These are phyloP conservation scores for Nemurella pictetii DNA, from an alignment of 2,888 invertebrate species.

Conservation along the genomic window DNA sequence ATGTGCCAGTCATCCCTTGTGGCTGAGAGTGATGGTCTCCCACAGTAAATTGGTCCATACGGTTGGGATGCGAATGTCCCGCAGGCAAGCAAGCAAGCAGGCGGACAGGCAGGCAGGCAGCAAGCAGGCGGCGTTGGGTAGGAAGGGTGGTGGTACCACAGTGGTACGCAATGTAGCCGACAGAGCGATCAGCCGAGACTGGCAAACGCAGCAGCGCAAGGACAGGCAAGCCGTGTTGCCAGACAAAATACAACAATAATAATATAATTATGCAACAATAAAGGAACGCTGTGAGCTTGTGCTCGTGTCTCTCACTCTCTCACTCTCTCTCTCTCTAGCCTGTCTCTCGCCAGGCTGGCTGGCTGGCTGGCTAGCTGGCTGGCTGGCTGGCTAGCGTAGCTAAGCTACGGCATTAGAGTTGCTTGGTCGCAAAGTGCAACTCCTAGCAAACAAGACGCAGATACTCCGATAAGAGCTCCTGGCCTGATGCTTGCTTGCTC, in stretches of 20 bases:
- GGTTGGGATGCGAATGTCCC: neutral
- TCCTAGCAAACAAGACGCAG: neutral
- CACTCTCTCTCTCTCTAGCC: no score
- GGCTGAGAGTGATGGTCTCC: neutral
- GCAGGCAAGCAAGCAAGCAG: neutral
- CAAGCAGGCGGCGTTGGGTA: neutral
- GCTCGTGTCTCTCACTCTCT: neutral
- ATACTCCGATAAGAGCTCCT: neutral
- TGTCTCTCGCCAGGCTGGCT: neutral
- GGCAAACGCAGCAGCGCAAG: conserved; percentile 3
- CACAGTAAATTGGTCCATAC: neutral
- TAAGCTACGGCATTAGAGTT: no score
- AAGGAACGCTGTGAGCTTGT: neutral
- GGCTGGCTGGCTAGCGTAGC: neutral
- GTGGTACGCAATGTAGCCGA: neutral
- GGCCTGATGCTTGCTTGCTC: neutral
- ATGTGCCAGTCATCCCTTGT: neutral
- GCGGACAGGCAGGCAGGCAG: neutral
- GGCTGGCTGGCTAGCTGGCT: neutral
- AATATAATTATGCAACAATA: neutral
- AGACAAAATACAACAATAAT: neutral
- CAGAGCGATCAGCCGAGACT: conserved; percentile 13
- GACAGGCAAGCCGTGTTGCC: conserved; percentile 4
- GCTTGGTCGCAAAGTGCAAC: neutral
- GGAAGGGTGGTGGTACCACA: neutral